Conservation (phyloP, 2,888 invertebrate genomes). For the Amphipoea lucens region DNA sequence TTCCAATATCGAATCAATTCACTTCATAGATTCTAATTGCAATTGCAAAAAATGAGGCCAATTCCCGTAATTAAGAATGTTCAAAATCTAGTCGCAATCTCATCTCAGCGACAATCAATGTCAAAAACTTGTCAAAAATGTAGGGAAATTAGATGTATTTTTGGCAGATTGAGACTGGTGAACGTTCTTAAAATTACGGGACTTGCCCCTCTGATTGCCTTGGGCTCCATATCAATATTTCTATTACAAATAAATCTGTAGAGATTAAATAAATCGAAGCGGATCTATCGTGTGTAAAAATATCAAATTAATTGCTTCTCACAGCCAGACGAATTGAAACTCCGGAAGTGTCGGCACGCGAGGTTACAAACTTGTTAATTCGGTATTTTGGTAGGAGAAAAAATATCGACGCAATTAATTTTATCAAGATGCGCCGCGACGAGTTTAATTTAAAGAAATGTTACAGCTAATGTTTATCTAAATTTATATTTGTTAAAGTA, state of each 20-base stretch:
- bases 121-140: too few species aligned
- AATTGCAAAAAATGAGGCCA: conserved; percentile 24
- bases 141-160: neutral
- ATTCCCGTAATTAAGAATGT: neutral
- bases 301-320: conserved; percentile 55
- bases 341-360: conserved; percentile 63
- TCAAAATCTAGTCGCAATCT: neutral
- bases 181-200: neutral
- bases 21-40: conserved; percentile 26
- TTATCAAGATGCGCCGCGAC: conserved; percentile 48
- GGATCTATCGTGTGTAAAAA: conserved; percentile 44
- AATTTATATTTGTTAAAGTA: conserved; percentile 31
- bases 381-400: conserved; percentile 56
- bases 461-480: conserved; percentile 37
- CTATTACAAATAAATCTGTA: conserved; percentile 32
- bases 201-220: neutral
- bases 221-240: conserved; percentile 17
- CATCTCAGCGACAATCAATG: too few species aligned
- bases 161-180: neutral
- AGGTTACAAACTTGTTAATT: conserved; percentile 64
- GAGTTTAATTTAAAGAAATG: conserved; percentile 44
- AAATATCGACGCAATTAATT: conserved; percentile 53
- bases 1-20: conserved; percentile 51
- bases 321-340: conserved; percentile 46
- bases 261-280: conserved; percentile 39